Evolutionary conservation across 2,888 invertebrate species (phyloP).

Genomic region (Zootermopsis nevadensis): DNA sequence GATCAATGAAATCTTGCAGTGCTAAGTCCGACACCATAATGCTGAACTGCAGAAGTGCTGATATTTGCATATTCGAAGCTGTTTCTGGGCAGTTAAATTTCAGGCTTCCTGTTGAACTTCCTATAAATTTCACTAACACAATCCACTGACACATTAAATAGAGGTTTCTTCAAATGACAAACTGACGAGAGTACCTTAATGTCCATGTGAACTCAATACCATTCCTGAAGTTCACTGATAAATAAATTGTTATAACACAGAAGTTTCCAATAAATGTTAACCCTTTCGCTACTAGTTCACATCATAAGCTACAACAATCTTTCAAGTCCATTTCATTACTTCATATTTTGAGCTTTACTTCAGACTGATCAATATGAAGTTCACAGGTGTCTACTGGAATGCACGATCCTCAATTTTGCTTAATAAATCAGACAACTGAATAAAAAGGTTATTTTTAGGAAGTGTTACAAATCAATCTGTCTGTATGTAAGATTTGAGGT

Average conservation of each 20-base stretch:
- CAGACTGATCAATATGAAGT: background rate
- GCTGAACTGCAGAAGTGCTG: background rate
- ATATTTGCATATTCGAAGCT: background rate
- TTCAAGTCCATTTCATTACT: slow-evolving; percentile 7
- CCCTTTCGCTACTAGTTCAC: slow-evolving; percentile 23
- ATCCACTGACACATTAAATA: slow-evolving; percentile 6
- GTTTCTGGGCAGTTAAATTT: background rate
- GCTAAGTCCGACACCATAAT: background rate
- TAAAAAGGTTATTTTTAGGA: background rate
- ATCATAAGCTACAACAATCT: background rate
- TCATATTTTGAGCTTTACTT: background rate
- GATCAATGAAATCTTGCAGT: background rate
- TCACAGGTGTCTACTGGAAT: background rate
- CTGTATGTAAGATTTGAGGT: too few species aligned
- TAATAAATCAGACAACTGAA: background rate
- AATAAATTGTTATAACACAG: background rate
- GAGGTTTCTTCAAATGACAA: slow-evolving; percentile 7
- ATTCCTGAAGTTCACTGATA: background rate
- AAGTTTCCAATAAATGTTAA: slow-evolving; percentile 29
- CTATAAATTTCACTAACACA: slow-evolving; percentile 30
- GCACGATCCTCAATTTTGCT: background rate
- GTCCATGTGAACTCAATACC: background rate
- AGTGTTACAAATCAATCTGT: background rate
- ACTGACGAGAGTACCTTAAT: background rate
- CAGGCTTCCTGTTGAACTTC: background rate